Evolutionary conservation across 2,113 vertebrate genomes (phyloP), one percentile per base, ranked within the genome.

Genomic region (Labrus mixtus): DNA sequence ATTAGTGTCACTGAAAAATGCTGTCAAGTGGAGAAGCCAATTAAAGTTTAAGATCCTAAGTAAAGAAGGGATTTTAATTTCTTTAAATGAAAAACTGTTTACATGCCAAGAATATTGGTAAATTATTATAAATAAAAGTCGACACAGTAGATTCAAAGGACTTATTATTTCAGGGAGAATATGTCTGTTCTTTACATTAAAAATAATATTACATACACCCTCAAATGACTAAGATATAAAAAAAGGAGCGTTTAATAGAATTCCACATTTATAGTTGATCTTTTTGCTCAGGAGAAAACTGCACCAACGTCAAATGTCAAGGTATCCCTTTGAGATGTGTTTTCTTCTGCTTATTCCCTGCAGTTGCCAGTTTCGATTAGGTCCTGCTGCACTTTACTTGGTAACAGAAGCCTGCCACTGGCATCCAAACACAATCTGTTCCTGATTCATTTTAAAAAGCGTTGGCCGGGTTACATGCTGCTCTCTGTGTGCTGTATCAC

Each of bases 361-460:
- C 51, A 51, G 66, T 63, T 78, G 56, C 37, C 69, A 57, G 51
- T 73, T 82, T 79, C 15, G 22, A 67, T 64, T 73, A 41, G 68
- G 50, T 50, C 72, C 65, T 45, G 16, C 63, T 68, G 61, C 60
- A 68, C 73, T 80, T 75, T 76, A 67, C 68, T 76, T 60, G 43
- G 36, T 64, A 70, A 80, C 64, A 61, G 79, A 69, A 70, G 51
- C 56, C 64, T 69, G 76, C 61, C 79, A 84, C 57, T 75, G 65
- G 50, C 58, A 61, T 63, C 68, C 23, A 81, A 55, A 85, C 71
- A 84, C 72, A 82, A 78, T 88, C 80, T 65, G 25, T 60, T 61
- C 45, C 67, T 29, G 56, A 83, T 69, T 83, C 78, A 71, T 76
- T 82, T 82, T 75, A 82, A 64, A 78, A 73, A 17, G 58, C 56